These are phyloP conservation scores for Thecophora atra DNA, from an alignment of 2,888 invertebrate species.

Conservation along the genomic window DNA sequence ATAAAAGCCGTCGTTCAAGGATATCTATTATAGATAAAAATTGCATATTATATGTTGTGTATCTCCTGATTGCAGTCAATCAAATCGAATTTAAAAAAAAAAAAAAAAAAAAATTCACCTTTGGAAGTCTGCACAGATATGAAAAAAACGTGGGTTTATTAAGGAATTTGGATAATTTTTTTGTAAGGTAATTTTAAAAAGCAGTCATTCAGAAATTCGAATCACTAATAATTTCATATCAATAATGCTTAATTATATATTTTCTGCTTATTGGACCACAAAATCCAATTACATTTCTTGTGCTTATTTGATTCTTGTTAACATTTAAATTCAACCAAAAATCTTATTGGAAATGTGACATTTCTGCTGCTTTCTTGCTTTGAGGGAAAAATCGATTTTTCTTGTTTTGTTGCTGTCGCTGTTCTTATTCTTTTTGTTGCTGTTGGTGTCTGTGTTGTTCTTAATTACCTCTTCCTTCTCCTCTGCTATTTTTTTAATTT, in stretches of 20 bases:
- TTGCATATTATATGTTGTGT: conserved; percentile 25
- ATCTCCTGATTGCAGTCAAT: conserved; percentile 27
- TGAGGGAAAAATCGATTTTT: conserved; percentile 32
- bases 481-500: neutral
- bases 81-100: conserved; percentile 5
- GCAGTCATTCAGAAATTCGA: too few species aligned
- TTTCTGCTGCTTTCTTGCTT: neutral
- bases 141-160: neutral
- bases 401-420: neutral
- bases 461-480: neutral
- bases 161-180: too few species aligned
- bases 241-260: neutral
- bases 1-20: conserved; percentile 14
- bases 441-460: neutral
- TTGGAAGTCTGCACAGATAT: neutral
- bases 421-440: conserved; percentile 7
- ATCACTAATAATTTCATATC: neutral
- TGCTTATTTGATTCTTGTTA: neutral
- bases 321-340: neutral
- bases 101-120: too few species aligned
- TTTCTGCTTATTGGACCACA: neutral
- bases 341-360: neutral
- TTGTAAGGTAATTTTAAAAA: too few species aligned
- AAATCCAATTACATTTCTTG: neutral
- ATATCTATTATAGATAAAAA: conserved; percentile 29